These are phyloP conservation scores for Telenomus remus DNA, from an alignment of 1,140 invertebrate genomes.

Conservation along the genomic window DNA sequence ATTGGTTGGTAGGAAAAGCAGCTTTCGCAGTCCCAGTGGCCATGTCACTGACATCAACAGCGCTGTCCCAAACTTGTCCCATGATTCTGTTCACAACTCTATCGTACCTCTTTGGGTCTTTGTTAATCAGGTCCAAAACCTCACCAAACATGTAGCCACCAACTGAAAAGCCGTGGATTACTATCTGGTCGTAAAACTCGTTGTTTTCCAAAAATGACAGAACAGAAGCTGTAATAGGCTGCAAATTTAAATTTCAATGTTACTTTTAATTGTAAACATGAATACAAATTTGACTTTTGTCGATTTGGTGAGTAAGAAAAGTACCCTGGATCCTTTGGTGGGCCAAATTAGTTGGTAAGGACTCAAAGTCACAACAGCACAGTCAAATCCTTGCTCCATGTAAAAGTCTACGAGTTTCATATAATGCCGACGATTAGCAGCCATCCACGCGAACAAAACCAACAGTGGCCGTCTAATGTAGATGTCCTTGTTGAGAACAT, in stretches of 20 bases:
- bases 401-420: conserved; percentile 90
- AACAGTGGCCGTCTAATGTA: conserved; percentile 78
- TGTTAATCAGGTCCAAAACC: conserved; percentile 80
- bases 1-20: conserved; percentile 85
- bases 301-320: no score
- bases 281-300: no score
- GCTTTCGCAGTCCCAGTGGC: conserved; percentile 85
- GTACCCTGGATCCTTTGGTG: conserved; percentile 81
- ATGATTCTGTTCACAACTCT: conserved; percentile 82
- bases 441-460: conserved; percentile 87
- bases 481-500: conserved; percentile 24
- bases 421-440: conserved; percentile 87
- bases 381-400: conserved; percentile 88
- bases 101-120: conserved; percentile 79
- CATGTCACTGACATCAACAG: conserved; percentile 88
- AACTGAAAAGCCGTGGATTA: conserved; percentile 93
- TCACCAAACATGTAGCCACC: conserved; percentile 92
- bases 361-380: conserved; percentile 85
- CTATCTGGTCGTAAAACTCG: conserved; percentile 78
- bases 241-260: no score
- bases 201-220: conserved; percentile 83
- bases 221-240: conserved; percentile 84
- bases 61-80: conserved; percentile 91
- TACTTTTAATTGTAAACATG: no score
- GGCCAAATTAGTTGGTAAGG: conserved; percentile 91